phyloP scores from a whole-genome alignment of 2,113 vertebrate species.

The Zosterops lateralis region DNA sequence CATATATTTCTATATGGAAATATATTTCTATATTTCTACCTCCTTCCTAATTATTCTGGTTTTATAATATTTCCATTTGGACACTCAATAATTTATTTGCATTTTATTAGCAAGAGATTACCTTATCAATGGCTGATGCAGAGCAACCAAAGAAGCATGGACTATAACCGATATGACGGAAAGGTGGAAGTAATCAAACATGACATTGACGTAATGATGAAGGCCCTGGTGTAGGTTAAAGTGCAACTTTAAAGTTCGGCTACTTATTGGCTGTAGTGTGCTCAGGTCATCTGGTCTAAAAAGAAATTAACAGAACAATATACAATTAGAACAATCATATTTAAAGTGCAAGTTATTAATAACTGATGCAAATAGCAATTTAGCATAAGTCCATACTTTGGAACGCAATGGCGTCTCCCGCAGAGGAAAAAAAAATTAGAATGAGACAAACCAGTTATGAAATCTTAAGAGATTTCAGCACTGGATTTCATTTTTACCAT shows the following conservation, averaged over 20 bases:
- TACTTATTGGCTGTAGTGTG: conserved; percentile 93
- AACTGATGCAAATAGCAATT: neutral
- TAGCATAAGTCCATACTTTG: neutral
- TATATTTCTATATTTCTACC: neutral
- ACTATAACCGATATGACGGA: conserved; percentile 92
- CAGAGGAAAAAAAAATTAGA: neutral
- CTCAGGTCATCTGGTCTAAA: conserved; percentile 88
- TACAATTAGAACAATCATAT: neutral
- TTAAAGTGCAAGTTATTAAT: neutral
- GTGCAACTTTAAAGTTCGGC: conserved; percentile 93
- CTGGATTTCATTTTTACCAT: neutral
- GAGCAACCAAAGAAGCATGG: conserved; percentile 93
- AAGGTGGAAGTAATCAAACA: conserved; percentile 99
- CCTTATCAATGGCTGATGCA: conserved; percentile 98
- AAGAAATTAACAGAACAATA: neutral
- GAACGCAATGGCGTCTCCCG: neutral
- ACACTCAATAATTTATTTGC: neutral
- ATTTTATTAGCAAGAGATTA: conserved; percentile 54
- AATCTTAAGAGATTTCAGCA: neutral
- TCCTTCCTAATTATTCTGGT: neutral
- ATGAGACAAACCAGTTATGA: neutral
- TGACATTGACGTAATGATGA: conserved; percentile 96
- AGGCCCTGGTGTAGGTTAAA: conserved; percentile 92
- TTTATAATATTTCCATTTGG: neutral
- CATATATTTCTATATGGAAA: neutral